Percentiles rank a stretch among this genome's conserved stretches.
Conservation (phyloP, 2,113 vertebrate species). For the Dermatemys mawii region DNA sequence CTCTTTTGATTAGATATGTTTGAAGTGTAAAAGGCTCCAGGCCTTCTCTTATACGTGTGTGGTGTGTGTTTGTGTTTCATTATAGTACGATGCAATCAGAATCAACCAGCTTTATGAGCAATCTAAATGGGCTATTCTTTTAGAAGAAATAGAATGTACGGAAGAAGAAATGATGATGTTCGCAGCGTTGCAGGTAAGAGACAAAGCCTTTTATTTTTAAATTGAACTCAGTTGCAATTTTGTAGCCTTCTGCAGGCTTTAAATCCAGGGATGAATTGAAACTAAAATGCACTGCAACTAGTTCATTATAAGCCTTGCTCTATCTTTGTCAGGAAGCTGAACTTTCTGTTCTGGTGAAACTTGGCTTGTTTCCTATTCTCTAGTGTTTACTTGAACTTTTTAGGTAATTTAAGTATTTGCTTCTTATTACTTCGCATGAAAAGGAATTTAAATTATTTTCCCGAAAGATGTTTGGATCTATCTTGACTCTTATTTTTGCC, state of each 20-base stretch:
- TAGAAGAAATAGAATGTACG: slow-evolving; percentile 99
- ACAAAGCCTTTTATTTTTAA: not conserved
- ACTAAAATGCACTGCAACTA: rapidly evolving
- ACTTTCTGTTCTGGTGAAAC: not conserved
- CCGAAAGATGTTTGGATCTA: slow-evolving; percentile 15
- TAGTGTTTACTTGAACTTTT: not conserved
- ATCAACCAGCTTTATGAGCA: slow-evolving; percentile 99
- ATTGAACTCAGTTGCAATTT: rapidly evolving
- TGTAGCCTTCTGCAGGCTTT: rapidly evolving
- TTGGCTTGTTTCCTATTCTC: not conserved
- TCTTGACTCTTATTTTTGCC: not conserved
- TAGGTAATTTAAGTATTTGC: slow-evolving; percentile 46
- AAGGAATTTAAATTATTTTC: slow-evolving; percentile 35
- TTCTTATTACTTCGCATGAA: not conserved
- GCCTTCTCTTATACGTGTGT: not conserved
- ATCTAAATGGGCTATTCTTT: slow-evolving; percentile 96
- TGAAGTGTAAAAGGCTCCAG: not conserved
- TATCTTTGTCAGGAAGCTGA: not conserved
- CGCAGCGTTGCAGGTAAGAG: slow-evolving; percentile 93
- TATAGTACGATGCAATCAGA: slow-evolving; percentile 96
- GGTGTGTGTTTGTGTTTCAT: not conserved
- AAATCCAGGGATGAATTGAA: rapidly evolving
- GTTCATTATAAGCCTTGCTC: not conserved
- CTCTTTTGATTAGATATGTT: not conserved
- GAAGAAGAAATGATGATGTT: slow-evolving; percentile 99